These are phyloP conservation scores for Protonibea diacanthus DNA, from an alignment of 2,797 vertebrate genomes.

Conservation along the genomic window DNA sequence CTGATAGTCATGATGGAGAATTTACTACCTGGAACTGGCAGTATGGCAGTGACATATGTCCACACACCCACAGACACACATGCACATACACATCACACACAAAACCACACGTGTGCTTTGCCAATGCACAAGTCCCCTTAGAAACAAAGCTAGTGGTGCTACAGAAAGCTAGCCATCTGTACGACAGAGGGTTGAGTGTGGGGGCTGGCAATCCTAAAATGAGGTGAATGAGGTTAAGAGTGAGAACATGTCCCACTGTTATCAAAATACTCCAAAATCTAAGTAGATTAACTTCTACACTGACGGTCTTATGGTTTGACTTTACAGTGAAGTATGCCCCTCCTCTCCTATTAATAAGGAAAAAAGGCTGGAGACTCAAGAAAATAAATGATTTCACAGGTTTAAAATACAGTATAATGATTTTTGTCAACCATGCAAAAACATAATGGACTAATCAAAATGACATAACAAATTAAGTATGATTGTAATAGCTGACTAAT, in stretches of 20 bases:
- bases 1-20: conserved; percentile 78
- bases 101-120: conserved; percentile 12
- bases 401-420: too few species aligned
- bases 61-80: conserved; percentile 31
- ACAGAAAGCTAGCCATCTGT: conserved; percentile 30
- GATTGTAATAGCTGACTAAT: background rate
- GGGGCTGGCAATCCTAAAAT: background rate
- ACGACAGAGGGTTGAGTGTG: background rate
- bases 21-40: conserved; percentile 73
- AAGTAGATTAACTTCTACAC: background rate
- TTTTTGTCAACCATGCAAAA: background rate
- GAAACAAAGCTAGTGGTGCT: conserved; percentile 21
- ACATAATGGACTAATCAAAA: background rate
- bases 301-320: background rate
- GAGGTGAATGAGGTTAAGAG: background rate
- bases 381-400: too few species aligned
- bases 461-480: background rate
- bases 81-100: conserved; percentile 1
- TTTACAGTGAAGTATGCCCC: background rate
- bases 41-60: conserved; percentile 78
- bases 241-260: background rate
- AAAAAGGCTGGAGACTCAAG: background rate
- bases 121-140: conserved; percentile 30
- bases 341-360: background rate
- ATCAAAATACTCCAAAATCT: background rate